A percentile compares a stretch with the other conserved stretches of the same genome.
These are phyloP conservation scores for Tiphia femorata DNA, from an alignment of 2,888 invertebrate genomes.

Conservation along the genomic window DNA sequence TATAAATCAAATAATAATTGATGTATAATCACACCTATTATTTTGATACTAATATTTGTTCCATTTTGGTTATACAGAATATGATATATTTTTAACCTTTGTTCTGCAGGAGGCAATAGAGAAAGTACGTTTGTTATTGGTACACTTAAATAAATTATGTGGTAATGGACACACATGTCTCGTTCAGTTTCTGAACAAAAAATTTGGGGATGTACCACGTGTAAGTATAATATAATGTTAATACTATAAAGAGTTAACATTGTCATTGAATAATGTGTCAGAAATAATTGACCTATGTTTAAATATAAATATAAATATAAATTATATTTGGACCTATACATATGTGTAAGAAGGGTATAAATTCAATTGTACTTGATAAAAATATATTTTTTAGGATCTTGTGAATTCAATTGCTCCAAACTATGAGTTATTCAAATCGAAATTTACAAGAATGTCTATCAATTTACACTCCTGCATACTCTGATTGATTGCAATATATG, in stretches of 20 bases:
- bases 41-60: too few relatives aligned
- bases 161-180: constrained; percentile 60
- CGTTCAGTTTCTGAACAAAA: constrained; percentile 58
- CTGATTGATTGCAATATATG: constrained; percentile 21
- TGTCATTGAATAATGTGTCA: too few relatives aligned
- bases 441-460: background rate
- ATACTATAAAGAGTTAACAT: too few relatives aligned
- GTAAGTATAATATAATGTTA: constrained; percentile 46
- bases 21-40: background rate
- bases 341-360: too few relatives aligned
- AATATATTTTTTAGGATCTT: too few relatives aligned
- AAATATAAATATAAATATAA: too few relatives aligned
- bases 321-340: too few relatives aligned
- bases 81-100: background rate
- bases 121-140: constrained; percentile 53
- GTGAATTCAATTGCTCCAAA: background rate
- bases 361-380: too few relatives aligned
- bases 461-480: background rate
- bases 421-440: too few relatives aligned
- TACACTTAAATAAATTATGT: constrained; percentile 52
- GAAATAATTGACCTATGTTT: too few relatives aligned
- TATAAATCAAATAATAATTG: background rate
- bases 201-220: constrained; percentile 53
- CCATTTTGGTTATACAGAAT: too few relatives aligned
- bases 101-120: constrained; percentile 56